Conservation (phyloP, 1,140 invertebrate species). For the Lasioglossum baleicum region DNA sequence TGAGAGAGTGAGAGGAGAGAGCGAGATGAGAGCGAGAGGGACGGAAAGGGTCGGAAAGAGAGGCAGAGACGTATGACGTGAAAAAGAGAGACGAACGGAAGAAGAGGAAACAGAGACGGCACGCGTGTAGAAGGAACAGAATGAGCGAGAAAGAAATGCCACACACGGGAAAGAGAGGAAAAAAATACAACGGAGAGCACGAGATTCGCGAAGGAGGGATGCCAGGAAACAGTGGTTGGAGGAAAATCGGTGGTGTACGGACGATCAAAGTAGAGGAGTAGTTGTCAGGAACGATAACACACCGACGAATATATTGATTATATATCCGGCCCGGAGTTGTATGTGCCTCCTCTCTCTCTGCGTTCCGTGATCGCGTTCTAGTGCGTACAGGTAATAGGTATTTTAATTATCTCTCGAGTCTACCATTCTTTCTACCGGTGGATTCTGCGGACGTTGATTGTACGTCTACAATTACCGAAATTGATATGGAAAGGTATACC, state of each 20-base stretch:
- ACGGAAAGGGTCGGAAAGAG: slow-evolving; percentile 50
- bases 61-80: slow-evolving; percentile 34
- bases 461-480: no score
- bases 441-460: no score
- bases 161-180: slow-evolving; percentile 3
- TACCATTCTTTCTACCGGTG: neutral
- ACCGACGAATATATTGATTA: slow-evolving; percentile 70
- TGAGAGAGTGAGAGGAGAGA: slow-evolving; percentile 37
- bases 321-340: slow-evolving; percentile 50
- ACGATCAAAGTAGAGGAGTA: slow-evolving; percentile 56
- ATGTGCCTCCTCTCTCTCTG: slow-evolving; percentile 34
- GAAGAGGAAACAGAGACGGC: slow-evolving; percentile 30
- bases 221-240: slow-evolving; percentile 42
- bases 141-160: slow-evolving; percentile 38
- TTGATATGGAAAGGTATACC: no score
- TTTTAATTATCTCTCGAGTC: neutral
- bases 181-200: slow-evolving; percentile 22
- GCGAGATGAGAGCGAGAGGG: slow-evolving; percentile 46
- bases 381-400: slow-evolving; percentile 26
- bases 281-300: slow-evolving; percentile 69
- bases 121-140: slow-evolving; percentile 9
- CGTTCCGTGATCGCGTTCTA: slow-evolving; percentile 23
- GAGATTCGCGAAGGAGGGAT: slow-evolving; percentile 32
- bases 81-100: slow-evolving; percentile 17
- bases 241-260: slow-evolving; percentile 45